Conservation (phyloP, 2,888 invertebrate genomes). For the Tetramorium bicarinatum region DNA sequence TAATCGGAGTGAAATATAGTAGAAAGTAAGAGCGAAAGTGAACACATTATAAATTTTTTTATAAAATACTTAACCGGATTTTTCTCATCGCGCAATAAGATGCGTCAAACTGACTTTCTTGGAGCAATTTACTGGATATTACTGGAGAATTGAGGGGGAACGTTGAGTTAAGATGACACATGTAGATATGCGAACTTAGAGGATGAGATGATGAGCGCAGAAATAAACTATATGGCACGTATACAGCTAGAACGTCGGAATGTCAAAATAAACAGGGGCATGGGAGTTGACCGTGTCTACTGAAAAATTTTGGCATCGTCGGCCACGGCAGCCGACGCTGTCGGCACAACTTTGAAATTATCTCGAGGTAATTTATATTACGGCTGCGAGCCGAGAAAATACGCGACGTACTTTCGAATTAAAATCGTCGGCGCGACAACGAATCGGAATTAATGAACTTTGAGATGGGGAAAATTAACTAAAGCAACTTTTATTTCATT, state of each 20-base stretch:
- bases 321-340: slow-evolving; percentile 53
- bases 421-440: slow-evolving; percentile 50
- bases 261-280: slow-evolving; percentile 49
- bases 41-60: not conserved
- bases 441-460: slow-evolving; percentile 39
- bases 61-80: not conserved
- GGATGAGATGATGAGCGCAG: slow-evolving; percentile 24
- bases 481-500: not conserved
- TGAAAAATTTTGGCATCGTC: slow-evolving; percentile 50
- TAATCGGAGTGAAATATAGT: not conserved
- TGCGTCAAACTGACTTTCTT: not conserved
- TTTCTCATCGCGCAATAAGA: not conserved
- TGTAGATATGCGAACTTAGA: slow-evolving; percentile 2
- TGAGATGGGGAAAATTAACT: slow-evolving; percentile 1
- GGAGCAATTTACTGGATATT: slow-evolving; percentile 6
- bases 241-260: slow-evolving; percentile 6
- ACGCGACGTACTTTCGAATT: slow-evolving; percentile 61
- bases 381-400: slow-evolving; percentile 67
- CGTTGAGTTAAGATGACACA: slow-evolving; percentile 20
- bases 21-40: not conserved
- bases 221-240: slow-evolving; percentile 34
- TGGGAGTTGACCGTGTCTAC: slow-evolving; percentile 34
- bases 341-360: slow-evolving; percentile 76
- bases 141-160: not conserved
- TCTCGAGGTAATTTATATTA: slow-evolving; percentile 79